Base-by-base conservation (phyloP, 2,113 vertebrate genomes). In the Nothobranchius furzeri region DNA sequence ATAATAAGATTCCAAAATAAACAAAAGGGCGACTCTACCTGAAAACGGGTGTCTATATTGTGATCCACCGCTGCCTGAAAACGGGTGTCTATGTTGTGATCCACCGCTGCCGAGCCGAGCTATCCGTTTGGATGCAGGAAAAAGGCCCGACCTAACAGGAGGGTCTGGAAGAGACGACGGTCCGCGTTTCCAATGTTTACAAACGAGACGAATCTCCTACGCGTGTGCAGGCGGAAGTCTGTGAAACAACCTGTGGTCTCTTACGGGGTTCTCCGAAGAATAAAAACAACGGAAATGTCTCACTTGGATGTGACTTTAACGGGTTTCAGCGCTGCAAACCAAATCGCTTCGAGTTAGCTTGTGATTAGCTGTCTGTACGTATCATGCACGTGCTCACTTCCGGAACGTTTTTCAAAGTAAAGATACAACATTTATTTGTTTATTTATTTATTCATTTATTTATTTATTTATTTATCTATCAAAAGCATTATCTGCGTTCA, bases 351-450 rank as follows among this genome's bases (percentile, higher is more conserved):
- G 14, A 47, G 8, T 73, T 80, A 84, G 83, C 79, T 69, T 49
- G 0, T 2, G 7, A 9, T 64, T 82, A 81, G 60, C 73, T 17
- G 43, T 42, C 15, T 0, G n/a, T 9, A 12, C 61, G 50, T 30
- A 25, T 36, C 24, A 3, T 13, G 4, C 17, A 4, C 15, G 7
- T 12, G 4, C 4, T 9, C 14, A 1, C 5, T 40, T 30, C 75
- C 81, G 81, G 85, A 74, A 83, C 13, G 0, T 10, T 0, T 9
- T 0, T 82, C 86, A 87, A 63, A 80, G 69, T 86, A 90, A 85
- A 3, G 84, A 40, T 0, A 3, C 0, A 10, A 6, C 17, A 61
- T 0, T 7, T 10, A 20, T 20, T 1, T 20, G 1, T 20, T 20
- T 20, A 20, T 20, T 20, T 20, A 20, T 20, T 20, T 20, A 20